Percentiles rank a stretch among this genome's conserved stretches.
Conservation (phyloP, 2,888 invertebrate species). For the Flexamia atlantica region DNA sequence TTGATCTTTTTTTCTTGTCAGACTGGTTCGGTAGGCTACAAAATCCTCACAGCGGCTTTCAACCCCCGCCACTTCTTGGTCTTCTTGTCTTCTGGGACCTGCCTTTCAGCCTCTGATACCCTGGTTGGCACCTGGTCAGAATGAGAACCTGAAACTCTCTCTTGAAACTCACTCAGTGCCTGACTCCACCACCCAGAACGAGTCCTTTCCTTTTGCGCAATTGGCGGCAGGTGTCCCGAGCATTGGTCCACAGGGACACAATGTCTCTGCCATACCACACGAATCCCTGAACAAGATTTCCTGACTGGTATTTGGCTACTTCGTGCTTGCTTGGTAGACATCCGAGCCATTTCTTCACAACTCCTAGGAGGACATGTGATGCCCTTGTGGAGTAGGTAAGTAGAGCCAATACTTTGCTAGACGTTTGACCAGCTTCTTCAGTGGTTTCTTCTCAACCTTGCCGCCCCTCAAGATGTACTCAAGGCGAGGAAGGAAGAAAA, state of each 20-base stretch:
- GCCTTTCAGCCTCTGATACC: background rate
- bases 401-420: no score
- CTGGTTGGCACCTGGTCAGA: background rate
- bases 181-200: background rate
- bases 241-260: slow-evolving; percentile 46
- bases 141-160: background rate
- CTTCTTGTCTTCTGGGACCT: no score
- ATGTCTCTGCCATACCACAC: slow-evolving; percentile 66
- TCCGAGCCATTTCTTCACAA: background rate
- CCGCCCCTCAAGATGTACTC: no score
- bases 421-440: no score
- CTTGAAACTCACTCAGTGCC: slow-evolving; percentile 1
- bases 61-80: background rate
- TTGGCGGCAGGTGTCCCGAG: slow-evolving; percentile 67
- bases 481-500: no score
- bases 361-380: background rate
- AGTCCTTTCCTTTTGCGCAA: slow-evolving; percentile 59
- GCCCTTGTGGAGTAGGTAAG: no score
- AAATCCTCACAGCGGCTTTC: background rate
- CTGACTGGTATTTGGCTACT: slow-evolving; percentile 70
- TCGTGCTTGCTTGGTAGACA: slow-evolving; percentile 63
- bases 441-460: no score
- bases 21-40: background rate
- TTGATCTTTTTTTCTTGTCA: slow-evolving; percentile 69
- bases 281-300: slow-evolving; percentile 49